phyloP scores from a whole-genome alignment of 2,888 invertebrate genomes.

The Gnatocerus cornutus region DNA sequence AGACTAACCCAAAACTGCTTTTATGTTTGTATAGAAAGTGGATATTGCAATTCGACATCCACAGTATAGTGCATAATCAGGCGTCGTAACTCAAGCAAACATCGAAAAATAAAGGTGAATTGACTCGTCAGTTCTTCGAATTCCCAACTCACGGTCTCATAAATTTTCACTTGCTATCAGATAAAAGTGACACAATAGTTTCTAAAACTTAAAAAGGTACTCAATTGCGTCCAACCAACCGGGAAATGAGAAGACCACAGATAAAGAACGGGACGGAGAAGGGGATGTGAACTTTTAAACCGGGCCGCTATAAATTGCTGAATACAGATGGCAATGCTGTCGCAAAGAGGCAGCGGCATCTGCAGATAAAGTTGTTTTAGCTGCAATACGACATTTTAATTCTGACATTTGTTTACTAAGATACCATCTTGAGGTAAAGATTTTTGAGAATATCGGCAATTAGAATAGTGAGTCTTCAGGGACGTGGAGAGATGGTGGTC shows the following conservation, averaged over 20 bases:
- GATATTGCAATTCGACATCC: conserved; percentile 61
- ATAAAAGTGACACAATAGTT: conserved; percentile 71
- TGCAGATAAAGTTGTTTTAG: conserved; percentile 69
- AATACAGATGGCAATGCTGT: conserved; percentile 69
- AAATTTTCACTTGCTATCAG: conserved; percentile 68
- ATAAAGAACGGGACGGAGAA: conserved; percentile 62
- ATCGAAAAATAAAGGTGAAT: conserved; percentile 14
- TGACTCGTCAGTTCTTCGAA: conserved; percentile 36
- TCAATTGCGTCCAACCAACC: conserved; percentile 70
- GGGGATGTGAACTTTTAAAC: conserved; percentile 69
- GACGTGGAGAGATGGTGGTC: conserved; percentile 63
- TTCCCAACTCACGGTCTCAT: conserved; percentile 49
- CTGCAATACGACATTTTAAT: conserved; percentile 68
- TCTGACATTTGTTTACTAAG: conserved; percentile 64
- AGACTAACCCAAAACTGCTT: conserved; percentile 62
- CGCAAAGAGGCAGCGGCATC: conserved; percentile 68
- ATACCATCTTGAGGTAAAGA: background rate
- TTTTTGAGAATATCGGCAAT: conserved; percentile 66
- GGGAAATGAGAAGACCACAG: conserved; percentile 70
- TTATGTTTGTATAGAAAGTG: conserved; percentile 64
- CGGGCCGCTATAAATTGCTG: conserved; percentile 68
- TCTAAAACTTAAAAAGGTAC: conserved; percentile 71
- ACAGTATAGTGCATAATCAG: conserved; percentile 35
- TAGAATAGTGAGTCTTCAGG: conserved; percentile 64
- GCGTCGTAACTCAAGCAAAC: background rate